Evolutionary conservation across 1,140 invertebrate species (phyloP), one percentile per base, ranked within the genome.

Genomic region (Cydia splendana): DNA sequence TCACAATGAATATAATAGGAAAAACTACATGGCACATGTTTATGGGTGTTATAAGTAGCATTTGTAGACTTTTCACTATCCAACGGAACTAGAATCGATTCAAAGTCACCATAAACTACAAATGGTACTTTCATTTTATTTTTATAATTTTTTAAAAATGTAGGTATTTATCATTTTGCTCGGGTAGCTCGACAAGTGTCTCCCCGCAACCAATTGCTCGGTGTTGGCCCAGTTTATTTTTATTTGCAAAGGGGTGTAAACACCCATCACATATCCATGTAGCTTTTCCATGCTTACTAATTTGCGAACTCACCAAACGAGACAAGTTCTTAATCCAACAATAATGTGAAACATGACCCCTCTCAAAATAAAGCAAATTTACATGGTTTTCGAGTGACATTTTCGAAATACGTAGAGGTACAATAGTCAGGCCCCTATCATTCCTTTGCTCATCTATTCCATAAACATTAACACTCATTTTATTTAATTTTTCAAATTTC

Each of bases 61-160:
- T 57, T 62, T 4, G 13, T n/a, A 53, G 45, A 57, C 74, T 71
- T 24, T 28, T 18, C 38, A 77, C 75, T 75, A 79, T 48, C 38
- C 57, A 48, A 28, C 74, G 28, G 42, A 42, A 2, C 38, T 18
- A 88, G 77, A 20, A 86, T 24, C 65, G 79, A 84, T 84, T 91
- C 85, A 65, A 90, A 84, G 84, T 91, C 85, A 30, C 83, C 85
- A 78, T 90, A 90, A 75, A 90, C 80, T 62, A 83, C 77, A 78
- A 90, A 87, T 30, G 84, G 83, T 69, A 82, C 71, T 78, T 79
- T 81, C 84, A 75, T 78, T 85, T 81, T 74, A 79, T 78, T 10
- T 76, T 28, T 77, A 75, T 78, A 79, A 5, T 89, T 83, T 65
- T 81, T 79, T n/a, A n/a, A 80, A 88, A 88, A 51, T 84, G n/a